Conservation (phyloP, 2,113 vertebrate species). For the Ptilonorhynchus violaceus region DNA sequence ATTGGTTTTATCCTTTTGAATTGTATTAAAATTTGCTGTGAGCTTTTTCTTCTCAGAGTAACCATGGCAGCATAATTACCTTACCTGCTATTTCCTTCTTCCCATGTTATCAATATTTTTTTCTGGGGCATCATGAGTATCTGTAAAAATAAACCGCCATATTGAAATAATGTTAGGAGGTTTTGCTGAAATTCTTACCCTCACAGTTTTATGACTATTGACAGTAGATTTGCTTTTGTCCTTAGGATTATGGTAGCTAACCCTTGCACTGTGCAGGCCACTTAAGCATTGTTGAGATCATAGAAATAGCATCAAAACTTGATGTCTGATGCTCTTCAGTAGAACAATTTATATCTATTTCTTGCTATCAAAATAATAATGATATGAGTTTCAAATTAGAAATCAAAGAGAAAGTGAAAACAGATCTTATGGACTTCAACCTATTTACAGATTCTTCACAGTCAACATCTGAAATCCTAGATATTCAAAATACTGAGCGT, state of each 20-base stretch:
- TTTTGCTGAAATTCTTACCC: not conserved
- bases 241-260: not conserved
- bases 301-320: not conserved
- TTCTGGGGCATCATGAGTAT: not conserved
- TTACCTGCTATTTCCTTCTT: not conserved
- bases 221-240: not conserved
- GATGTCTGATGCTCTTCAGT: not conserved
- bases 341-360: not conserved
- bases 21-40: not conserved
- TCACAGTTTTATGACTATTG: not conserved
- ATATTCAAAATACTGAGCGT: not conserved
- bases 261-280: not conserved
- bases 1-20: not conserved
- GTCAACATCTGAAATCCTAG: not conserved
- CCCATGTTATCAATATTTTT: not conserved
- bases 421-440: not conserved
- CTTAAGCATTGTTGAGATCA: not conserved
- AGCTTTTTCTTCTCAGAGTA: not conserved
- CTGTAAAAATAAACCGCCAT: not conserved
- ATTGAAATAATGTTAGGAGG: not conserved
- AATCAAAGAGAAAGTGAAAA: not conserved
- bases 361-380: not conserved
- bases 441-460: not conserved
- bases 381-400: not conserved
- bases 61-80: constrained; percentile 37